Conservation (phyloP, 1,140 invertebrate species). For the Artemia franciscana region DNA sequence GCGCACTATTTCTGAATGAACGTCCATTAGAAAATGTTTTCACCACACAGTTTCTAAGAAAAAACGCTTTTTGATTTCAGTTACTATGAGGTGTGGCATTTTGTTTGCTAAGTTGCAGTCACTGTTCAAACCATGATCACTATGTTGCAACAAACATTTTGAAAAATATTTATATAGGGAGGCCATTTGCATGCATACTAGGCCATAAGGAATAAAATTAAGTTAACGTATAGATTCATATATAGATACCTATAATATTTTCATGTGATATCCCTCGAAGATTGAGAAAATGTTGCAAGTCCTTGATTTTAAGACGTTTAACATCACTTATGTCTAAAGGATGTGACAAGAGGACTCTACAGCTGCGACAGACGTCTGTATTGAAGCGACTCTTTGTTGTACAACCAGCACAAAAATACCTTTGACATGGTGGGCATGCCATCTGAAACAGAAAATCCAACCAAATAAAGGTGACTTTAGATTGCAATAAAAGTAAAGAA, state of each 20-base stretch:
- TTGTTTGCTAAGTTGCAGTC: no score
- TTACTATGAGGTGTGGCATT: no score
- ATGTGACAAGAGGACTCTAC: neutral
- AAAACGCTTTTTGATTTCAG: no score
- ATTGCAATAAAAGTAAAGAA: neutral
- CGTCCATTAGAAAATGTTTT: no score
- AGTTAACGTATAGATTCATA: no score
- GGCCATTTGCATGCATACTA: no score
- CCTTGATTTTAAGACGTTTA: neutral
- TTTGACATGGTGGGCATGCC: neutral
- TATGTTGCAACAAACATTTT: no score
- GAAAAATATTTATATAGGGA: no score
- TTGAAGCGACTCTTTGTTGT: neutral
- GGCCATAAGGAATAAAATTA: no score
- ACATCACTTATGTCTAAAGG: neutral
- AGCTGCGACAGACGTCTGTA: neutral
- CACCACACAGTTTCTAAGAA: no score
- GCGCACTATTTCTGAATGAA: no score
- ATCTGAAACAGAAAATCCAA: neutral
- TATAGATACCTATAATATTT: neutral
- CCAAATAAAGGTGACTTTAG: neutral
- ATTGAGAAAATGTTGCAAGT: neutral
- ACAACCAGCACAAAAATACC: neutral
- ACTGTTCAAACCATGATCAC: no score
- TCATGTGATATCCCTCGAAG: neutral